phyloP scores from a whole-genome alignment of 2,888 invertebrate genomes.

The Fragum sueziense region DNA sequence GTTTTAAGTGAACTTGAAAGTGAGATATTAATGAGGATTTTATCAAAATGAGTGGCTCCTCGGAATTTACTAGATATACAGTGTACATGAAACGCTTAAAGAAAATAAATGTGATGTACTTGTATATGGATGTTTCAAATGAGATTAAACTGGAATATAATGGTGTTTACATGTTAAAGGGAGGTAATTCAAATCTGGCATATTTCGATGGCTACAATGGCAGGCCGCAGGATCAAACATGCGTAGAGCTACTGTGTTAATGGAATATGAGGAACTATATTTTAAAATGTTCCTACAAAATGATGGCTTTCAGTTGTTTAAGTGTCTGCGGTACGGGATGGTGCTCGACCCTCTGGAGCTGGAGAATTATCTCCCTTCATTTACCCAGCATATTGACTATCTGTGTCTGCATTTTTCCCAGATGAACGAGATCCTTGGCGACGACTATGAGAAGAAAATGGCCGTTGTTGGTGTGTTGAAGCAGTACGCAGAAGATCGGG shows the following conservation, averaged over 20 bases:
- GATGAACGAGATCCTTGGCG: slow-evolving; percentile 75
- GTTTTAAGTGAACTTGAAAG: background rate
- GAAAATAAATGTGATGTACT: background rate
- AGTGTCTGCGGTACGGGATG: slow-evolving; percentile 54
- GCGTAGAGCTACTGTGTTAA: slow-evolving; percentile 18
- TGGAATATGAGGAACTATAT: slow-evolving; percentile 51
- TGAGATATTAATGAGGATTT: background rate
- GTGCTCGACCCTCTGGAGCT: slow-evolving; percentile 58
- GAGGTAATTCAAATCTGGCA: background rate
- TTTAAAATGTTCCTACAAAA: slow-evolving; percentile 54
- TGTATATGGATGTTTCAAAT: slow-evolving; percentile 1
- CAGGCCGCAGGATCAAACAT: background rate
- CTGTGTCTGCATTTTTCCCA: slow-evolving; percentile 67
- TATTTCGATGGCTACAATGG: background rate
- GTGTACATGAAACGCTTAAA: background rate
- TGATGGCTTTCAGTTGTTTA: slow-evolving; percentile 51
- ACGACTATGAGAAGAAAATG: slow-evolving; percentile 77
- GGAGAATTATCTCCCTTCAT: slow-evolving; percentile 61
- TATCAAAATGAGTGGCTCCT: background rate
- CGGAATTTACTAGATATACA: background rate
- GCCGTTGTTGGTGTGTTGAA: slow-evolving; percentile 80
- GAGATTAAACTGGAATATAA: background rate
- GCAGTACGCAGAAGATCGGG: slow-evolving; percentile 80
- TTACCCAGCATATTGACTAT: slow-evolving; percentile 61
- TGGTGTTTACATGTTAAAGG: background rate